Percentiles rank a stretch among this genome's conserved stretches.
Evolutionary conservation across 1,140 invertebrate species (phyloP).

Genomic region (Drosophila azteca): DNA sequence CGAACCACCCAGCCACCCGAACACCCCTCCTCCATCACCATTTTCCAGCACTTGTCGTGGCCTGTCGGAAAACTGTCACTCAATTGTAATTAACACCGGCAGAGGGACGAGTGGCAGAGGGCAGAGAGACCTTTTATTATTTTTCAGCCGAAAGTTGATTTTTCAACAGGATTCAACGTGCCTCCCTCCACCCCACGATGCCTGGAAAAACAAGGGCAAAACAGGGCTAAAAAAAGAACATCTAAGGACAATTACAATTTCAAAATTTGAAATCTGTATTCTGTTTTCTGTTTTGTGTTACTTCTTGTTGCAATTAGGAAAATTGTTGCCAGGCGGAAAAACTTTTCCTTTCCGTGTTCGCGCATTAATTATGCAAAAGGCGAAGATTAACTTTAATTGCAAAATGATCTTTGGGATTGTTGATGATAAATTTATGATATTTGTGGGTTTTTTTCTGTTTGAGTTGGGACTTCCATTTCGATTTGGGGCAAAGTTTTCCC

Average conservation of each 20-base stretch:
- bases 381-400: slow-evolving; percentile 67
- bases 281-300: slow-evolving; percentile 6
- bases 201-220: slow-evolving; percentile 14
- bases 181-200: too few species aligned
- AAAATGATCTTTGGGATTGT: slow-evolving; percentile 35
- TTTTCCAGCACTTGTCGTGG: slow-evolving; percentile 36
- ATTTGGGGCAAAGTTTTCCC: neutral
- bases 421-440: slow-evolving; percentile 41
- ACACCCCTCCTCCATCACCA: neutral
- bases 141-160: slow-evolving; percentile 64
- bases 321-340: slow-evolving; percentile 19
- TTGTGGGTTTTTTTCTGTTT: slow-evolving; percentile 46
- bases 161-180: slow-evolving; percentile 36
- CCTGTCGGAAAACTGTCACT: slow-evolving; percentile 83
- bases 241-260: slow-evolving; percentile 62
- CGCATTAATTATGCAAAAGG: slow-evolving; percentile 63
- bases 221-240: slow-evolving; percentile 18
- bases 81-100: slow-evolving; percentile 78
- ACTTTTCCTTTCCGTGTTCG: neutral
- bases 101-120: slow-evolving; percentile 53
- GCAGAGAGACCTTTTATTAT: slow-evolving; percentile 55
- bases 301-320: slow-evolving; percentile 59
- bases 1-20: slow-evolving; percentile 17
- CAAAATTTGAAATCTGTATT: slow-evolving; percentile 51
- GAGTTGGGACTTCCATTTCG: slow-evolving; percentile 1